phyloP scores from a whole-genome alignment of 2,113 vertebrate genomes.

The Cochlearius cochlearius region DNA sequence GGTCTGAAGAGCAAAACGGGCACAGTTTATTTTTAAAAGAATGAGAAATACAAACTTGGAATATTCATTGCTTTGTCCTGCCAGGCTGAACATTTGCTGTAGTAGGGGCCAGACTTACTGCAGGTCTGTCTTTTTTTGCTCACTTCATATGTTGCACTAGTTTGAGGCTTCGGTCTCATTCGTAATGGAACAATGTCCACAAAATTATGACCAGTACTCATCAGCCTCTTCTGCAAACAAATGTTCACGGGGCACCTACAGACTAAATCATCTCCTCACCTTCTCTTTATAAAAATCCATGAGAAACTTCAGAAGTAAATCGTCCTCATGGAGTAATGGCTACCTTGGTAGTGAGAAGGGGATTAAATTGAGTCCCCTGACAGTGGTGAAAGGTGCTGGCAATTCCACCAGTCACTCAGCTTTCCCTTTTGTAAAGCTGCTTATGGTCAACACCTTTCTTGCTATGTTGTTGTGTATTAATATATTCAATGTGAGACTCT shows the following conservation, averaged over 20 bases:
- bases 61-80: slow-evolving; percentile 52
- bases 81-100: slow-evolving; percentile 58
- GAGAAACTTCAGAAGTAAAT: background rate
- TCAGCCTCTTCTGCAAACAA: background rate
- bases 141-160: slow-evolving; percentile 20
- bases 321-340: background rate
- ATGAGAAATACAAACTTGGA: slow-evolving; percentile 64
- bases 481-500: background rate
- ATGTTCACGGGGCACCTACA: background rate
- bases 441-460: background rate
- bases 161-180: background rate
- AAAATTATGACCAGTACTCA: background rate
- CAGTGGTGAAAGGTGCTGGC: background rate
- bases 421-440: background rate
- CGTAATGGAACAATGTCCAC: background rate
- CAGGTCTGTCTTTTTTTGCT: slow-evolving; percentile 38
- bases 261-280: background rate
- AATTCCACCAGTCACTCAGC: background rate
- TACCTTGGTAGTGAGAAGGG: background rate
- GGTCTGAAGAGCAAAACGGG: slow-evolving; percentile 60
- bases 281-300: background rate
- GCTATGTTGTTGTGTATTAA: background rate
- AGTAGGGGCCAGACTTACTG: slow-evolving; percentile 15
- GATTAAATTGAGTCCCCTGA: background rate
- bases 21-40: slow-evolving; percentile 68